Evolutionary conservation across 2,888 invertebrate genomes (phyloP), one percentile per base, ranked within the genome.

Genomic region (Thyatira batis): DNA sequence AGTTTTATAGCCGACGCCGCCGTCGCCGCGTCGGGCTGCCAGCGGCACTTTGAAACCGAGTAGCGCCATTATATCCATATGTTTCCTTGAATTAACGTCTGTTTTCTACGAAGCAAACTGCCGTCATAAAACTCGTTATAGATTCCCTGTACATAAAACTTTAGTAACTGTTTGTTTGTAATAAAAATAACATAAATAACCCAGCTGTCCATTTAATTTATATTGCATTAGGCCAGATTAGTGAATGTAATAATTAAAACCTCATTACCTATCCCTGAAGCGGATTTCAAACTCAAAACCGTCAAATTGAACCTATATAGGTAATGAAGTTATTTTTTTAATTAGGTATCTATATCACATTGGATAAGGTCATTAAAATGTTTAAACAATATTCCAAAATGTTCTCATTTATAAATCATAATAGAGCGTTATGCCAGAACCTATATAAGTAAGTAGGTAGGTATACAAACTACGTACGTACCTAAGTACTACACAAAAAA

Each of bases 31-130:
- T 58, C 64, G 69, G 70, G 70, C 74, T 67, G 78, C 69, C 82
- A 68, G 87, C 89, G 90, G 91, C 88, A 84, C 89, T 91, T 90
- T 91, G 88, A 89, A 82, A 82, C 73, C 73, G 84, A 85, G 84
- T 76, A 91, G 89, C 85, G 85, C 86, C 89, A 86, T 87, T 84
- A 80, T 82, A 76, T 79, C 85, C 91, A 92, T 85, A 88, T 91
- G 91, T 83, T 91, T 92, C 91, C 91, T 89, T 82, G 91, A 90
- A 92, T 81, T 85, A 80, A 88, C 83, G 89, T 90, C 89, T 92
- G 91, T 88, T 90, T 91, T 91, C 91, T 83, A 79, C 84, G 89
- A 90, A 91, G 76, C 84, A 86, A 89, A 88, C 82, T 76, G 67
- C 85, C 72, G 80, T 85, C 87, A 79, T 91, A 89, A 92, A 92